These are phyloP conservation scores for Scomberomorus guttatus DNA, from an alignment of 2,797 vertebrate species.

Conservation along the genomic window DNA sequence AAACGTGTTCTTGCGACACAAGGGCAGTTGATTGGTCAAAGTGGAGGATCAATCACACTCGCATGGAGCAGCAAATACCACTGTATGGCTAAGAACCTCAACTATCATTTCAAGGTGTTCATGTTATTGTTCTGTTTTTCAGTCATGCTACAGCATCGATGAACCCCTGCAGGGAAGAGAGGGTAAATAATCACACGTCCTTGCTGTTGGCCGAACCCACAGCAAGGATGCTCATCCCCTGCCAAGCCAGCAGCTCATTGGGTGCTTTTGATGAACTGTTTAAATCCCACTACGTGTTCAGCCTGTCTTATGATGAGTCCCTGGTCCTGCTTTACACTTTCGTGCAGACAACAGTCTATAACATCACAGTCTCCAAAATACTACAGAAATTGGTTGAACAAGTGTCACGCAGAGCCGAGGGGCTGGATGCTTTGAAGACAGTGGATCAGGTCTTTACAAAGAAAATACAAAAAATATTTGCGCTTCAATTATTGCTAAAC, in stretches of 20 bases:
- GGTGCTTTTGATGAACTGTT: constrained; percentile 43
- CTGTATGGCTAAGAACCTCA: too few species aligned
- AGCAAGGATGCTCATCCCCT: constrained; percentile 42
- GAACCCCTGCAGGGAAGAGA: constrained; percentile 43
- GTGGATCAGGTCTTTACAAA: constrained; percentile 2
- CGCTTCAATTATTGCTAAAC: constrained; percentile 28
- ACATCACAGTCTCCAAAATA: background rate
- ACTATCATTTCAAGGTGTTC: background rate
- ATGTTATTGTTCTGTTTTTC: constrained; percentile 22
- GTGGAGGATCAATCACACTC: too few species aligned
- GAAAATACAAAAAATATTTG: constrained; percentile 18
- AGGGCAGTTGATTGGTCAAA: too few species aligned
- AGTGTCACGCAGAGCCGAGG: background rate
- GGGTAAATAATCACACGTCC: constrained; percentile 43
- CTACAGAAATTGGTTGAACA: background rate
- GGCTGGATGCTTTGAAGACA: background rate
- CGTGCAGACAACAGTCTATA: constrained; percentile 29
- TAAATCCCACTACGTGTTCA: constrained; percentile 59
- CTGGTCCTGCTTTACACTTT: background rate
- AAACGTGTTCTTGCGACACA: background rate
- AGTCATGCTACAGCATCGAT: constrained; percentile 45
- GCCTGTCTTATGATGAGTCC: constrained; percentile 33
- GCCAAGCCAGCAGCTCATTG: constrained; percentile 46
- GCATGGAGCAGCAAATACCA: too few species aligned
- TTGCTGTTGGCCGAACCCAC: constrained; percentile 32